Conservation (phyloP, 37 sponge, comb jelly and placozoan species). For the Haliclona indistincta region DNA sequence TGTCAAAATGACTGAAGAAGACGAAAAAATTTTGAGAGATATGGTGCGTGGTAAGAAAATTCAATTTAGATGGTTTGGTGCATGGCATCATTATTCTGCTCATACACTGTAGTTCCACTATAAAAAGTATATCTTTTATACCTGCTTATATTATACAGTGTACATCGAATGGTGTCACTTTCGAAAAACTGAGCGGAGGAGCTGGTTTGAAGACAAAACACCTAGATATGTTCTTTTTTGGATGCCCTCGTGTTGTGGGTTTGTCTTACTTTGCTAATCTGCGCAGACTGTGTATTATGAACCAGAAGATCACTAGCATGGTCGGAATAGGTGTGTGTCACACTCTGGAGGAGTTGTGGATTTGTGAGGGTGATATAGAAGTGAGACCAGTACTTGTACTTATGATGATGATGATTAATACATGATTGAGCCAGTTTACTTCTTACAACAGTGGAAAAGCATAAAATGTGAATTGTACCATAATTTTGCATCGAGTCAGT, state of each 20-base stretch:
- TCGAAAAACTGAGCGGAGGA: conserved; percentile 30
- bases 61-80: too few relatives aligned
- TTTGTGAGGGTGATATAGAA: conserved; percentile 76
- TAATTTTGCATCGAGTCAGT: too few relatives aligned
- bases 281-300: conserved; percentile 54
- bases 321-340: conserved; percentile 59
- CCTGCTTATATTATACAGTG: conserved; percentile 59
- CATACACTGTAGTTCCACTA: too few relatives aligned
- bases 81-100: too few relatives aligned
- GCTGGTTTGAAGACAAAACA: conserved; percentile 38
- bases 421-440: neutral
- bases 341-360: conserved; percentile 78
- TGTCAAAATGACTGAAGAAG: too few relatives aligned
- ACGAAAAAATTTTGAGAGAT: too few relatives aligned
- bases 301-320: conserved; percentile 65
- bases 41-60: too few relatives aligned
- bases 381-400: too few relatives aligned
- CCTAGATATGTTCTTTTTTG: conserved; percentile 92
- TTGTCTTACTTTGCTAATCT: conserved; percentile 68
- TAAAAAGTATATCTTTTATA: too few relatives aligned
- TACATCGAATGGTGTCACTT: conserved; percentile 60
- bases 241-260: conserved; percentile 65
- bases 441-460: neutral
- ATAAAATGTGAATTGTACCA: neutral
- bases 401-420: too few relatives aligned